These are phyloP conservation scores for Ichneumoninae sp. DNA, from an alignment of 2,888 invertebrate genomes.

Conservation along the genomic window DNA sequence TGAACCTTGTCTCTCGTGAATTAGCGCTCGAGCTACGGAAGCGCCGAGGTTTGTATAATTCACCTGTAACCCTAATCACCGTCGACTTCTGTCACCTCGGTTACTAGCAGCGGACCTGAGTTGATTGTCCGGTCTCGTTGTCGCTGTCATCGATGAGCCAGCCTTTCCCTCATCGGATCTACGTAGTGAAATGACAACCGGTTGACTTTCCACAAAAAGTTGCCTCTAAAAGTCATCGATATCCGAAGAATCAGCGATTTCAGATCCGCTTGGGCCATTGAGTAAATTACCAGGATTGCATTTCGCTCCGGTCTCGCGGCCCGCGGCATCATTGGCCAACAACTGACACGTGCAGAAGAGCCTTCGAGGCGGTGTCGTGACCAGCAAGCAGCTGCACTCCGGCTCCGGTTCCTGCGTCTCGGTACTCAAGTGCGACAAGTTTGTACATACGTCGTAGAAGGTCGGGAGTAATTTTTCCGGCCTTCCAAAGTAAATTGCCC, in stretches of 20 bases:
- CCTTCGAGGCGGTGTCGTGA: slow-evolving; percentile 26
- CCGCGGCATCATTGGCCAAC: not conserved
- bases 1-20: slow-evolving; percentile 39
- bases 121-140: not conserved
- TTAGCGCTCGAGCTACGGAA: slow-evolving; percentile 18
- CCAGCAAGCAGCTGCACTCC: slow-evolving; percentile 47
- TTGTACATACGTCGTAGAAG: slow-evolving; percentile 43
- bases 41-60: slow-evolving; percentile 33
- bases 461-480: slow-evolving; percentile 38
- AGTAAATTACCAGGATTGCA: too few relatives aligned
- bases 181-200: too few relatives aligned
- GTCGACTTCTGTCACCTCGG: slow-evolving; percentile 14
- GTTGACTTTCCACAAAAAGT: not conserved
- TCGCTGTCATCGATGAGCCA: not conserved
- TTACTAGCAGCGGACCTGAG: not conserved
- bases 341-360: slow-evolving; percentile 36
- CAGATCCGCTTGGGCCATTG: too few relatives aligned
- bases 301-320: not conserved
- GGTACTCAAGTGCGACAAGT: slow-evolving; percentile 13
- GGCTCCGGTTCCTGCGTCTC: not conserved
- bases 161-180: not conserved
- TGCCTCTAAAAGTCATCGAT: not conserved
- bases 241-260: not conserved
- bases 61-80: not conserved
- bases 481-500: slow-evolving; percentile 4